These are phyloP conservation scores for Sphaeridia pumilis DNA, from an alignment of 2,888 invertebrate species.

Conservation along the genomic window DNA sequence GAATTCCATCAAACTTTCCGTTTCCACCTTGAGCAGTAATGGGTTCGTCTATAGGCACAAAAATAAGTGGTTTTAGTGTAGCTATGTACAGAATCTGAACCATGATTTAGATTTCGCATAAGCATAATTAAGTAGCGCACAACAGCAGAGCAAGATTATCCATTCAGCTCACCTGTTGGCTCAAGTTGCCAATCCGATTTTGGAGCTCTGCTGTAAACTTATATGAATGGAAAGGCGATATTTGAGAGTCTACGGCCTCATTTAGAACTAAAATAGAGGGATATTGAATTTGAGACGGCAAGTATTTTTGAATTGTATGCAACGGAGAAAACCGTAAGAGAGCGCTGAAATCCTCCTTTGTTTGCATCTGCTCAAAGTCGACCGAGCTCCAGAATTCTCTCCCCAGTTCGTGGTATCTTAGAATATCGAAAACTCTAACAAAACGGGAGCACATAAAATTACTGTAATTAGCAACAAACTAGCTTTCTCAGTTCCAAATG, in stretches of 20 bases:
- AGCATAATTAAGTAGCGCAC: background rate
- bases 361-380: slow-evolving; percentile 1
- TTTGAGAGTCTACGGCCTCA: slow-evolving; percentile 5
- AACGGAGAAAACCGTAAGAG: slow-evolving; percentile 7
- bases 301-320: slow-evolving; percentile 9
- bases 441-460: background rate
- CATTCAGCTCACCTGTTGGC: slow-evolving; percentile 5
- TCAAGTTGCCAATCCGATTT: slow-evolving; percentile 8
- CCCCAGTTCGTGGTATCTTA: slow-evolving; percentile 10
- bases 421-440: slow-evolving; percentile 11
- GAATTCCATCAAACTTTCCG: background rate
- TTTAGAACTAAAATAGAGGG: slow-evolving; percentile 11
- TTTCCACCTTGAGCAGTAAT: slow-evolving; percentile 4
- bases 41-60: slow-evolving; percentile 9
- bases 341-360: slow-evolving; percentile 5
- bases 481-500: background rate
- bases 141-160: background rate
- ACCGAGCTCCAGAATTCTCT: slow-evolving; percentile 9
- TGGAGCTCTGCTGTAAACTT: slow-evolving; percentile 13
- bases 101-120: background rate
- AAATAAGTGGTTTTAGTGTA: background rate
- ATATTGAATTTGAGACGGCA: slow-evolving; percentile 5
- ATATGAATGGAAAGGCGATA: slow-evolving; percentile 7
- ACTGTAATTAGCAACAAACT: background rate
- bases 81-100: background rate